Conservation (phyloP, 2,797 vertebrate genomes). For the Alcedo quadribrachys region DNA sequence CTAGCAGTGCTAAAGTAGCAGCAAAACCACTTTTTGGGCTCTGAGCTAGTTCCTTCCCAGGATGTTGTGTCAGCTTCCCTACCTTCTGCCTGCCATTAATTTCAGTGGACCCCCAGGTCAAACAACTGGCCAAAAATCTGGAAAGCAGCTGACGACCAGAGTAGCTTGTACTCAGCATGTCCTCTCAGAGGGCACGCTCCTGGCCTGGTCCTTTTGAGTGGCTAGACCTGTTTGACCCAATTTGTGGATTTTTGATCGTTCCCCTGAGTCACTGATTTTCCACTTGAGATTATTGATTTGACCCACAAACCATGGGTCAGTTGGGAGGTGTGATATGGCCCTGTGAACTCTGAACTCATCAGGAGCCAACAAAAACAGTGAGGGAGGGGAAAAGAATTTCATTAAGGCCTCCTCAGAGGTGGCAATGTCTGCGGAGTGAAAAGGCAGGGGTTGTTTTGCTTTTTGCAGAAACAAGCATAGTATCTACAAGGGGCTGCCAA, state of each 20-base stretch:
- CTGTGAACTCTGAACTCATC: conserved; percentile 71
- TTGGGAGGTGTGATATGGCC: conserved; percentile 62
- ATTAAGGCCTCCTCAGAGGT: conserved; percentile 62
- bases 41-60: conserved; percentile 11
- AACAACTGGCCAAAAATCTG: conserved; percentile 62
- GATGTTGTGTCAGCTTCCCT: conserved; percentile 45
- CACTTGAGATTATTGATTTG: conserved; percentile 69
- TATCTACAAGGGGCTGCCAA: conserved; percentile 33
- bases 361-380: conserved; percentile 67
- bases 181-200: conserved; percentile 38
- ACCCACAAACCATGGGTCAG: conserved; percentile 62
- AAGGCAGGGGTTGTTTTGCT: conserved; percentile 37
- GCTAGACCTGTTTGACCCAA: conserved; percentile 58
- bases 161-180: conserved; percentile 34
- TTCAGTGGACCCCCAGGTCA: conserved; percentile 41
- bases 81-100: conserved; percentile 52
- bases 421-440: not conserved
- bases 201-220: conserved; percentile 48
- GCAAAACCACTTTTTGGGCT: not conserved
- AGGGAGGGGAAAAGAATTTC: conserved; percentile 60
- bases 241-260: conserved; percentile 66
- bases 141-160: conserved; percentile 49
- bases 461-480: conserved; percentile 32
- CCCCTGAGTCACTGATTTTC: conserved; percentile 67
- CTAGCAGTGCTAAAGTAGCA: not conserved